Conservation (phyloP, 2,888 invertebrate genomes). For the Stenodera caucasica region DNA sequence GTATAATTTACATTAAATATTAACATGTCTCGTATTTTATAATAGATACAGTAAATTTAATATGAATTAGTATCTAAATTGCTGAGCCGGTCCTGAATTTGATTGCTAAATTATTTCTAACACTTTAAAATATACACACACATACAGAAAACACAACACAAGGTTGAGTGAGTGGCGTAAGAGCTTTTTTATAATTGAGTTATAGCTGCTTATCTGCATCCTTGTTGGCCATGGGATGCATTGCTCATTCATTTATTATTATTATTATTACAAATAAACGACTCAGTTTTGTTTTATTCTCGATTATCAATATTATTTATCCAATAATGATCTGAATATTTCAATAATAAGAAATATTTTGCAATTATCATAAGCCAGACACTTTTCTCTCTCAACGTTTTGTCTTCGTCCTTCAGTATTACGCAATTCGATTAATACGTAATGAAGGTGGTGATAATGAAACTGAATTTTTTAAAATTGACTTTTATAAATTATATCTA, state of each 20-base stretch:
- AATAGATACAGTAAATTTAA: not conserved
- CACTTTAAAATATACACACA: slow-evolving; percentile 1
- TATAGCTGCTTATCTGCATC: slow-evolving; percentile 27
- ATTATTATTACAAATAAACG: slow-evolving; percentile 18
- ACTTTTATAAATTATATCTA: not conserved
- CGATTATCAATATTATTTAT: no score
- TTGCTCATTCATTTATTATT: slow-evolving; percentile 17
- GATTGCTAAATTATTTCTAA: slow-evolving; percentile 3
- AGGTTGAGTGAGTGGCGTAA: slow-evolving; percentile 31
- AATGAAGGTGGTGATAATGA: not conserved
- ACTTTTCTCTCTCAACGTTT: no score
- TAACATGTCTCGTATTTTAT: not conserved
- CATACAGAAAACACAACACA: slow-evolving; percentile 19
- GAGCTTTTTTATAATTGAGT: slow-evolving; percentile 6
- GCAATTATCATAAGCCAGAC: no score
- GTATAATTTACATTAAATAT: slow-evolving; percentile 1
- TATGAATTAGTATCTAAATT: not conserved
- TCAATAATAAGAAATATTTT: no score
- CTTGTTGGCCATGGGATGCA: slow-evolving; percentile 29
- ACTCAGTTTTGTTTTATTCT: not conserved
- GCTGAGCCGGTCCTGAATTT: slow-evolving; percentile 2
- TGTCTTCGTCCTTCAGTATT: not conserved
- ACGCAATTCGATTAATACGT: not conserved
- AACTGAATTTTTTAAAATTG: not conserved
- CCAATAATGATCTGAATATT: no score